Evolutionary conservation across 37 sponge, comb jelly and placozoan species (phyloP), one percentile per base, ranked within the genome.

Genomic region (Amphimedon queenslandica): DNA sequence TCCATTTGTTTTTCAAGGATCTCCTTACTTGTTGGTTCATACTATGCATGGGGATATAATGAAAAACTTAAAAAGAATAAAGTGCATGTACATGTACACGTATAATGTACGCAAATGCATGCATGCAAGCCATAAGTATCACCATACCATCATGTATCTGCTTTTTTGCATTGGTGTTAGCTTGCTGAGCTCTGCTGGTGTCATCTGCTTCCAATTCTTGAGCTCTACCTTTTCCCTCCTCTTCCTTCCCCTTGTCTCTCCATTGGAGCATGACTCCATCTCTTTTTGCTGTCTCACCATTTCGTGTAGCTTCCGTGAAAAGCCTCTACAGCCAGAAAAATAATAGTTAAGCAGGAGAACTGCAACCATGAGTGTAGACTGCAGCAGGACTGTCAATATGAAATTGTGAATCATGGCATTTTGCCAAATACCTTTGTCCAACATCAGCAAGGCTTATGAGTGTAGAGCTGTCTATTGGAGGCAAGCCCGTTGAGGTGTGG

Each of bases 101-200:
- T 47, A 47, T 13, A 47, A 47, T 47, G 53, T 47, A 47, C 53
- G 13, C 53, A 47, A 18, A 13, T 47, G 13, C 53, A 47, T 47
- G 53, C 53, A 47, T 47, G 53, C n/a, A 8, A 33, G 30, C 36
- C n/a, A 35, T 10, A 2, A 13, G 27, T 4, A 29, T 66, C 32
- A 4, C 29, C 89, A 76, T 42, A 88, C 89, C n/a, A 80, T 85
- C 53, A 75, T 33, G 42, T 84, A 84, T 71, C 86, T 70, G 72
- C 90, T 89, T 64, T 74, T 57, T 33, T 79, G 80, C 10, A 80
- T 60, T 18, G 61, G 40, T 20, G 71, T 71, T 42, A 89, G 27
- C 21, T 63, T 76, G 11, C 30, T 25, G 0, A 84, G 72, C 40
- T 89, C 30, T 38, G 29, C 79, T 0, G 79, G 60, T 23, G 77